A percentile compares a stretch with the other conserved stretches of the same genome.
Evolutionary conservation across 2,113 vertebrate genomes (phyloP).

Genomic region (Empidonax alnorum): DNA sequence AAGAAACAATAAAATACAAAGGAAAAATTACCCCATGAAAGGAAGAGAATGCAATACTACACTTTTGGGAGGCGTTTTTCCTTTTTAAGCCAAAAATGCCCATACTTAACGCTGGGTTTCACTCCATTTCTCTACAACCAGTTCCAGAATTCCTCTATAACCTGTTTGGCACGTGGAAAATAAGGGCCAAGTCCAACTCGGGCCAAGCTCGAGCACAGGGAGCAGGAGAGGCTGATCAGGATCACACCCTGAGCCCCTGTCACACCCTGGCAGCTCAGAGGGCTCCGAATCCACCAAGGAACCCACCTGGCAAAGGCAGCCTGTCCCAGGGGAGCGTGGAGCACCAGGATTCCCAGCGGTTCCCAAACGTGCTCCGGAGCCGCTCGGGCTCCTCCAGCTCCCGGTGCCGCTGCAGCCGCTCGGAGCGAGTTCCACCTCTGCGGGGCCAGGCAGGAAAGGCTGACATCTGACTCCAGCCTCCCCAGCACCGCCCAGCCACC

Average conservation of each 20-base stretch:
- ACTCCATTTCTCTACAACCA: background rate
- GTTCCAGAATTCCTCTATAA: background rate
- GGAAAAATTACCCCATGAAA: background rate
- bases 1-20: background rate
- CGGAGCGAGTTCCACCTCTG: background rate
- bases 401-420: rapidly evolving
- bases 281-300: background rate
- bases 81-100: background rate
- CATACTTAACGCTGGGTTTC: background rate
- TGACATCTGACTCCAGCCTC: background rate
- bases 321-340: rapidly evolving
- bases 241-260: rapidly evolving
- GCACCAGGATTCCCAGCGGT: rapidly evolving
- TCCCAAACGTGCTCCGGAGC: rapidly evolving
- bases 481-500: background rate
- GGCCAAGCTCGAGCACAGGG: rapidly evolving
- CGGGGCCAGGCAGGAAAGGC: background rate
- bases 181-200: background rate
- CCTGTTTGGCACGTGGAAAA: background rate
- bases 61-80: background rate
- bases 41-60: rapidly evolving
- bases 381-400: background rate
- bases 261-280: rapidly evolving
- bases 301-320: background rate
- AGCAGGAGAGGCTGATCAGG: background rate